phyloP scores from a whole-genome alignment of 2,113 vertebrate genomes.

The Toxostoma redivivum region DNA sequence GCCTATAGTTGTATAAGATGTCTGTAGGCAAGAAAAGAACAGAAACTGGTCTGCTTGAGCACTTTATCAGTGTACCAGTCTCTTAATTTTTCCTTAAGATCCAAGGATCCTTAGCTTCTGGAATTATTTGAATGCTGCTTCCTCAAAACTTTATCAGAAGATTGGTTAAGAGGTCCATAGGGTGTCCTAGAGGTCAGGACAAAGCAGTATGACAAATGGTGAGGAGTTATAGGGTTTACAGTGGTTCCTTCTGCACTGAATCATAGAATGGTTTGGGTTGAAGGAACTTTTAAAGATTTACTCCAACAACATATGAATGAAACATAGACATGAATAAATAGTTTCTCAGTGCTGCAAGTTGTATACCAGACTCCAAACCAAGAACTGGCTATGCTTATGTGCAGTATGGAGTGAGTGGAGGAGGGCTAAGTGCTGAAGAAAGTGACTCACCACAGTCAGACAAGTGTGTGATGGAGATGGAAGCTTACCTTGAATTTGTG shows the following conservation, averaged over 20 bases:
- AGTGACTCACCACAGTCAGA: neutral
- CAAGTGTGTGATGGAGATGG: neutral
- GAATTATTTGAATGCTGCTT: neutral
- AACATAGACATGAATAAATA: neutral
- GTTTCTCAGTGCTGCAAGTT: neutral
- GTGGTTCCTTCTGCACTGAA: neutral
- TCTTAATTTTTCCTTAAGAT: neutral
- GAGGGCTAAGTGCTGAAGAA: neutral
- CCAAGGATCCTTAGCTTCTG: neutral
- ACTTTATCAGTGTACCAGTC: neutral
- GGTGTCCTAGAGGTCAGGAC: neutral
- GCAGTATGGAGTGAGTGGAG: neutral
- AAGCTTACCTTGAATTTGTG: neutral
- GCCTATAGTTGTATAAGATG: neutral
- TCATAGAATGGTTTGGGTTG: neutral
- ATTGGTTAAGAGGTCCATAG: neutral
- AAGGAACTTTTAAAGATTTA: neutral
- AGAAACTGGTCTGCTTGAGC: neutral
- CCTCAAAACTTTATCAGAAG: neutral
- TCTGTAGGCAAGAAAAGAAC: neutral
- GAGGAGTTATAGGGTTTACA: neutral
- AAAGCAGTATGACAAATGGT: neutral
- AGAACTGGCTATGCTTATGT: neutral
- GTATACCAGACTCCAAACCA: neutral
- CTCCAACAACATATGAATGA: neutral